phyloP scores from a whole-genome alignment of 2,888 invertebrate species.

The Lithophane semibrunnea region DNA sequence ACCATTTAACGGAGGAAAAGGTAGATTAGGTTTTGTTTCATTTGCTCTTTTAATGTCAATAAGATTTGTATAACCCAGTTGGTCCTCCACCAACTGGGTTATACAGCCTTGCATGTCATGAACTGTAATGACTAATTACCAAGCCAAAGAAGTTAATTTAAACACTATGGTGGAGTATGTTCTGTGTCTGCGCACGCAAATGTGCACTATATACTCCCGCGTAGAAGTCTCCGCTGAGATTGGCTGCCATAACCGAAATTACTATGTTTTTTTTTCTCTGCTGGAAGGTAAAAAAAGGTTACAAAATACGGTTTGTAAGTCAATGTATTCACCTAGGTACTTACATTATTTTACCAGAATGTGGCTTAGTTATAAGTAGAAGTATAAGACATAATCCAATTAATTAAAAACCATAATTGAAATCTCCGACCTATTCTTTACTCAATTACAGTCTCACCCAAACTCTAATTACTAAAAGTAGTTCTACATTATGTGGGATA shows the following conservation, averaged over 20 bases:
- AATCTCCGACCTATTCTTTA: slow-evolving; percentile 2
- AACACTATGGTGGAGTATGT: not conserved
- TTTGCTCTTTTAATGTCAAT: slow-evolving; percentile 1
- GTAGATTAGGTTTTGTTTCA: too few relatives aligned
- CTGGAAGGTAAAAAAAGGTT: not conserved
- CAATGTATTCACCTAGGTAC: not conserved
- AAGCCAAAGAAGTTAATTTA: not conserved
- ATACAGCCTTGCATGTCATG: not conserved
- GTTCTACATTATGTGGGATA: slow-evolving; percentile 13
- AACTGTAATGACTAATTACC: not conserved
- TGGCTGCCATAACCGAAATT: too few relatives aligned
- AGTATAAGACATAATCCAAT: not conserved
- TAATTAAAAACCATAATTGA: slow-evolving; percentile 1
- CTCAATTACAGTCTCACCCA: slow-evolving; percentile 10
- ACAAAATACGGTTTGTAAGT: not conserved
- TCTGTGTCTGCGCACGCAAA: too few relatives aligned
- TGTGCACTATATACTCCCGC: too few relatives aligned
- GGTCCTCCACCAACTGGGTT: not conserved
- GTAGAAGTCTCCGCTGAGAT: too few relatives aligned
- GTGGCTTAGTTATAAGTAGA: not conserved
- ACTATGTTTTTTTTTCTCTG: too few relatives aligned
- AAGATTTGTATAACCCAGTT: not conserved
- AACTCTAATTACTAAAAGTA: slow-evolving; percentile 23
- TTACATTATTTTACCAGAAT: not conserved
- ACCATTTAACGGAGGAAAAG: not conserved